Percentiles rank a stretch among this genome's conserved stretches.
phyloP scores from a whole-genome alignment of 2,113 vertebrate genomes.

The Percopsis transmontana region DNA sequence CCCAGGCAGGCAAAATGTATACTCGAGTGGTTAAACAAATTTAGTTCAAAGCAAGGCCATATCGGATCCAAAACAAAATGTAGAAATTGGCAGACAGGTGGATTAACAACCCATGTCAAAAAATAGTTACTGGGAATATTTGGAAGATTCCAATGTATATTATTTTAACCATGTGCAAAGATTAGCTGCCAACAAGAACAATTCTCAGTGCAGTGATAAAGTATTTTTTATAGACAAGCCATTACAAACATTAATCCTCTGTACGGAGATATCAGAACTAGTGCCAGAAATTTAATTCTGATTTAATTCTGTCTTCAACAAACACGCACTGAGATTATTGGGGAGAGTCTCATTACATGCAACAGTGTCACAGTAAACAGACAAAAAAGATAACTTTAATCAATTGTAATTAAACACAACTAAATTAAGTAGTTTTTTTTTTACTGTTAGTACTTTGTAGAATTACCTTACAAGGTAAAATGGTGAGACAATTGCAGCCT shows the following conservation, averaged over 20 bases:
- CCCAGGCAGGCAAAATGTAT: too few relatives aligned
- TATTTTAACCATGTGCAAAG: background rate
- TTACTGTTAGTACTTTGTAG: too few relatives aligned
- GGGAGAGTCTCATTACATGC: background rate
- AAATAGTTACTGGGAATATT: background rate
- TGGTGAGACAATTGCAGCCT: background rate
- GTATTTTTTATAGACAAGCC: conserved; percentile 28
- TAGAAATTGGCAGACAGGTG: background rate
- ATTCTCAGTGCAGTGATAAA: conserved; percentile 2
- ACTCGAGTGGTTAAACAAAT: background rate
- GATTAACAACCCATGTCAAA: background rate
- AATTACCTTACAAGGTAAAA: too few relatives aligned
- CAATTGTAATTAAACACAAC: background rate
- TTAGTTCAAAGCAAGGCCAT: background rate
- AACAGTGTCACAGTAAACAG: background rate
- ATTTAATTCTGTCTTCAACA: background rate
- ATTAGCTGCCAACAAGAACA: background rate
- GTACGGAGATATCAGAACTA: conserved; percentile 14
- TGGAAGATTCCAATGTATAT: background rate
- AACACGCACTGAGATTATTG: background rate
- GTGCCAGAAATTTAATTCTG: background rate
- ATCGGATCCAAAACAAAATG: background rate
- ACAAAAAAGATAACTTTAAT: background rate
- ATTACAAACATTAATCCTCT: conserved; percentile 12
- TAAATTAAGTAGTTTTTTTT: background rate